A percentile compares a stretch with the other conserved stretches of the same genome.
phyloP scores from a whole-genome alignment of 2,888 invertebrate genomes.

The Cybosia mesomella region DNA sequence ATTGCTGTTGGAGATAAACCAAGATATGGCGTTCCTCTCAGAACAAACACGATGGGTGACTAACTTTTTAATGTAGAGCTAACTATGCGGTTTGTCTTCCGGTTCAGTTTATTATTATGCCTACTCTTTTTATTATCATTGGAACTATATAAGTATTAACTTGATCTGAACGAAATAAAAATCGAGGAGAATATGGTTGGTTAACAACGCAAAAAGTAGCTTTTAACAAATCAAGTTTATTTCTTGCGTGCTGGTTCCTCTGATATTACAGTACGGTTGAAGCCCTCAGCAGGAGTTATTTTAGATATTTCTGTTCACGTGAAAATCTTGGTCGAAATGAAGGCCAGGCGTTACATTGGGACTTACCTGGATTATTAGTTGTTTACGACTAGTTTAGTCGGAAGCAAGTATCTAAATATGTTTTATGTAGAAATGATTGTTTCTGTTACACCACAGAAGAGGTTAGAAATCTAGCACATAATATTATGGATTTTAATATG shows the following conservation, averaged over 20 bases:
- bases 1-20: neutral
- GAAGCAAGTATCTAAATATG: constrained; percentile 11
- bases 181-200: too few species aligned
- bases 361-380: constrained; percentile 38
- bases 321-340: constrained; percentile 36
- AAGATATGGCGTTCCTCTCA: neutral
- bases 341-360: constrained; percentile 22
- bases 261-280: neutral
- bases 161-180: neutral
- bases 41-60: neutral
- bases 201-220: too few species aligned
- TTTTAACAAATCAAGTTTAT: too few species aligned
- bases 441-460: neutral
- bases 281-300: neutral
- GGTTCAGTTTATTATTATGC: neutral
- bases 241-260: too few species aligned
- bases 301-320: constrained; percentile 22
- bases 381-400: constrained; percentile 26
- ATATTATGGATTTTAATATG: neutral
- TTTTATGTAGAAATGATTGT: constrained; percentile 10
- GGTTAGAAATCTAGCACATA: too few species aligned
- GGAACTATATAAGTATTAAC: neutral
- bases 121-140: neutral
- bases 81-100: neutral
- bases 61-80: neutral